A percentile compares a stretch with the other conserved stretches of the same genome.
These are phyloP conservation scores for Himalopsyche kuldschensis DNA, from an alignment of 2,888 invertebrate species.

Conservation along the genomic window DNA sequence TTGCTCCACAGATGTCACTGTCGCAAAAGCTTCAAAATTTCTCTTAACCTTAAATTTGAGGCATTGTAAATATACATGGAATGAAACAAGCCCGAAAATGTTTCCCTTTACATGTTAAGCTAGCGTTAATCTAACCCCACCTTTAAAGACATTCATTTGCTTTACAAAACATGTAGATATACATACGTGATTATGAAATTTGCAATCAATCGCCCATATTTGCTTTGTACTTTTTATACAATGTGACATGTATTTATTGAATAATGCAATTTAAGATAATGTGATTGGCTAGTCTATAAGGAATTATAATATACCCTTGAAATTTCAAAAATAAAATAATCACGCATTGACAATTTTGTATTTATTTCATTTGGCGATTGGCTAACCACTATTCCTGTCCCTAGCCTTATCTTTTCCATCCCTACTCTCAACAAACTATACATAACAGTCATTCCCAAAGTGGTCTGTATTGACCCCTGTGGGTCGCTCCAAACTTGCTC, in stretches of 20 bases:
- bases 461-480: no score
- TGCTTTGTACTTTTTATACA: slow-evolving; percentile 39
- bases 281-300: slow-evolving; percentile 36
- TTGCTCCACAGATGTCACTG: no score
- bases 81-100: neutral
- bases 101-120: neutral
- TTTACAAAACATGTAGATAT: neutral
- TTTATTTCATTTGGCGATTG: no score
- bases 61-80: neutral
- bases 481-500: no score
- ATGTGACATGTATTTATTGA: slow-evolving; percentile 28
- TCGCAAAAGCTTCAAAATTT: no score
- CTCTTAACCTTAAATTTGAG: neutral
- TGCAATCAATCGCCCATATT: slow-evolving; percentile 7
- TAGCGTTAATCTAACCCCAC: neutral
- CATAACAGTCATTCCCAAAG: no score
- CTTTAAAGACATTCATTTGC: neutral
- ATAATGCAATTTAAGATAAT: slow-evolving; percentile 17
- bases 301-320: slow-evolving; percentile 33
- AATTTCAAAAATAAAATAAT: slow-evolving; percentile 36
- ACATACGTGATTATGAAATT: neutral
- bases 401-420: no score
- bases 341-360: slow-evolving; percentile 24
- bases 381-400: no score
- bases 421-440: no score